Conservation (phyloP, 2,797 vertebrate species). For the Remorina albescens region DNA sequence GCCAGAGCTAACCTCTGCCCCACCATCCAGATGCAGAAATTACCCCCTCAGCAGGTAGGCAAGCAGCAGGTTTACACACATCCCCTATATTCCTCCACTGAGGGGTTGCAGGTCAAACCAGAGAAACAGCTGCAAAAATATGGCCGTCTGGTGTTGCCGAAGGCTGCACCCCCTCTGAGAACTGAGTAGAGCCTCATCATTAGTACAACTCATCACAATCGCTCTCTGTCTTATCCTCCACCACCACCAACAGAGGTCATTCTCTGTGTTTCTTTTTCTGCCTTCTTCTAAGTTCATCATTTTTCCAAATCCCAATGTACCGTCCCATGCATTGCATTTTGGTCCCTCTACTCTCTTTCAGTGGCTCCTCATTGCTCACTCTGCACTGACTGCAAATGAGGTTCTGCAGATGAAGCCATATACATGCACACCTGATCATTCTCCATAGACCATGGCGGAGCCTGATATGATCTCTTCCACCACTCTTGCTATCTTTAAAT, state of each 20-base stretch:
- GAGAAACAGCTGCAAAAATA: constrained; percentile 79
- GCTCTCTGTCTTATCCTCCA: constrained; percentile 45
- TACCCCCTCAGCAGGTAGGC: constrained; percentile 77
- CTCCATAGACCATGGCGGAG: constrained; percentile 51
- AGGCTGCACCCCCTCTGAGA: constrained; percentile 71
- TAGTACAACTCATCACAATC: constrained; percentile 69
- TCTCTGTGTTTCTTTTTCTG: constrained; percentile 36
- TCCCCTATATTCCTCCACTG: constrained; percentile 51
- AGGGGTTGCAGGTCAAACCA: constrained; percentile 72
- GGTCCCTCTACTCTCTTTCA: constrained; percentile 39
- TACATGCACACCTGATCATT: constrained; percentile 56
- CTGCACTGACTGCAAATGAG: constrained; percentile 64
- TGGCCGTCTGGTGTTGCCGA: constrained; percentile 68
- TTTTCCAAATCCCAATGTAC: constrained; percentile 21
- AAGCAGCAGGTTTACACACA: constrained; percentile 71
- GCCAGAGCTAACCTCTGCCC: constrained; percentile 71
- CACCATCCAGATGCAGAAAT: constrained; percentile 79
- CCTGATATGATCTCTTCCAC: constrained; percentile 68
- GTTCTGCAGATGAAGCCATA: constrained; percentile 67
- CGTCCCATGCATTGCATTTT: constrained; percentile 25
- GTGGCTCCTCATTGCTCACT: constrained; percentile 38
- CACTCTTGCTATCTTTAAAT: constrained; percentile 71
- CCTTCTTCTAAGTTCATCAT: constrained; percentile 33
- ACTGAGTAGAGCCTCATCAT: constrained; percentile 64
- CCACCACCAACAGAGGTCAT: constrained; percentile 57